Conservation (phyloP, 1,140 invertebrate species). For the Homalodisca vitripennis region DNA sequence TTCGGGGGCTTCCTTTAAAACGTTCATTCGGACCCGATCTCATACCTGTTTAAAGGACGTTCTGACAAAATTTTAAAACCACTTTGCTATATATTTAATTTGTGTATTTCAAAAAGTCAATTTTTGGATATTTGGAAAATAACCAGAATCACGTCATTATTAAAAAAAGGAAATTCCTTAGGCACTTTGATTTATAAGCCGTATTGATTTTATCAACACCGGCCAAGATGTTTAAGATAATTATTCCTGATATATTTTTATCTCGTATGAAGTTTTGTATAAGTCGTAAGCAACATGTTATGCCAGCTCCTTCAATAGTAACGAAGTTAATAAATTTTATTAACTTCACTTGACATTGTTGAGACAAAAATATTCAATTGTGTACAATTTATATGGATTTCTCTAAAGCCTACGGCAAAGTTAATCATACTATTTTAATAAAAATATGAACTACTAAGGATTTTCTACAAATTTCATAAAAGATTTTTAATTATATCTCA, state of each 20-base stretch:
- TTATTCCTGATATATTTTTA: not conserved
- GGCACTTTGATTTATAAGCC: not conserved
- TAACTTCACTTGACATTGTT: conserved; percentile 8
- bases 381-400: no score
- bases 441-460: conserved; percentile 14
- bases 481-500: no score
- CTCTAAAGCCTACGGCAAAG: not conserved
- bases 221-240: conserved; percentile 2
- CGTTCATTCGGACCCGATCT: conserved; percentile 16
- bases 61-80: not conserved
- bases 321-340: conserved; percentile 7
- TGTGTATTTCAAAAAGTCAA: not conserved
- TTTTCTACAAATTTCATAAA: no score
- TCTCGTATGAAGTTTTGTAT: conserved; percentile 10
- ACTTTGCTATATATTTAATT: conserved; percentile 19
- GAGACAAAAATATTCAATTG: conserved; percentile 2
- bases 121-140: conserved; percentile 10
- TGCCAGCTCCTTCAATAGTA: not conserved
- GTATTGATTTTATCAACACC: not conserved
- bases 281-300: not conserved
- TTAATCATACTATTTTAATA: not conserved
- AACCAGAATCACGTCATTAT: conserved; percentile 7
- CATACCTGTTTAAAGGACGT: conserved; percentile 11
- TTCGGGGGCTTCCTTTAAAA: conserved; percentile 5
- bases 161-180: not conserved